Base-by-base conservation (phyloP, 1,140 invertebrate genomes). In the Conus betulinus region DNA sequence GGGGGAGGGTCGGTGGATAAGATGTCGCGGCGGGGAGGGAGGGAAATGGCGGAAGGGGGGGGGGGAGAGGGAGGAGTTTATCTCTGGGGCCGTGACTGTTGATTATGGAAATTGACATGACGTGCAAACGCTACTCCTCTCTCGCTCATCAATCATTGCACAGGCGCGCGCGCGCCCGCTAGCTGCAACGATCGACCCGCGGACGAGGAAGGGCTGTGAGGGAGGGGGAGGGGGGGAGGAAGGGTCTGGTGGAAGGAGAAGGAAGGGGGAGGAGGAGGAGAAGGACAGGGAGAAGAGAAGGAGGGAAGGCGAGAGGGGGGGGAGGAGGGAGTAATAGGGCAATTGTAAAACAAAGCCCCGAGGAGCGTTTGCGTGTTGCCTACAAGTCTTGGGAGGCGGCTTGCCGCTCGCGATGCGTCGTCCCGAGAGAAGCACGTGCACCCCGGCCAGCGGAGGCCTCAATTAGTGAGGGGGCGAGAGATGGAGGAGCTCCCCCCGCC, bases 81-180 rank as follows among this genome's bases (percentile, higher is more conserved):
- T 87, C 85, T 87, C 71, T 53, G 27, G 55, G 85, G n/a, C 85
- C 57, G 85, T 87, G 71, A 87, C 85, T 76, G 85, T 87, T 87
- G 85, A 87, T 87, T 87, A 87, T 87, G 85, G 85, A 87, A 87
- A 87, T 87, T 87, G 85, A 79, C 85, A 87, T 87, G 85, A 87
- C 85, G 85, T 87, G 85, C 85, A 87, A 87, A 87, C 85, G 85
- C 85, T 57, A 76, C 52, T 53, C 71, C 39, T 53, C 85, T 87
- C 67, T 6, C n/a, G 71, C 39, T 87, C 85, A 87, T 87, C 85
- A 87, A 87, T 87, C 85, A 87, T 87, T 74, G 84, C 27, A 10
- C 57, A 27, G 53, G 82, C 57, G 23, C 57, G 57, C 51, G 15
- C 8, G 81, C 11, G 52, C 15, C 17, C 25, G 60, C 57, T 53